These are phyloP conservation scores for Penaeus vannamei DNA, from an alignment of 1,140 invertebrate species.

Conservation along the genomic window DNA sequence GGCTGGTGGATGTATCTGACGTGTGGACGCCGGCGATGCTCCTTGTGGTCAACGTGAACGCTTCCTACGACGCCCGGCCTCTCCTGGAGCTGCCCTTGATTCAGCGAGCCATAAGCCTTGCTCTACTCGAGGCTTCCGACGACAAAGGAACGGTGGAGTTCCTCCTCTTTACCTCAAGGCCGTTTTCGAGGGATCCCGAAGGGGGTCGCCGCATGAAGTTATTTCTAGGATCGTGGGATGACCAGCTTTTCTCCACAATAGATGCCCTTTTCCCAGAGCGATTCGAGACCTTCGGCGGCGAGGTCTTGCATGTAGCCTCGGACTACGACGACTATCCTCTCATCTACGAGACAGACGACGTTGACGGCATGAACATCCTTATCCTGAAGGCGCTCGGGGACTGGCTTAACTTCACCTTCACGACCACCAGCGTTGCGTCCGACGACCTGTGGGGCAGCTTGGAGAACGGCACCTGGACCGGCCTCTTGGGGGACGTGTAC, in stretches of 20 bases:
- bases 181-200: background rate
- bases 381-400: conserved; percentile 46
- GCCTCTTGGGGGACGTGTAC: conserved; percentile 34
- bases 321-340: conserved; percentile 63
- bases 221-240: background rate
- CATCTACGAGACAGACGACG: conserved; percentile 22
- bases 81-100: conserved; percentile 3
- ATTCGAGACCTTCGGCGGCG: conserved; percentile 36
- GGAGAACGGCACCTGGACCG: conserved; percentile 48
- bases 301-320: conserved; percentile 46
- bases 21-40: background rate
- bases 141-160: background rate
- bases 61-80: background rate
- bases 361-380: conserved; percentile 46
- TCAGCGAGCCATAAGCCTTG: background rate
- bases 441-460: conserved; percentile 40
- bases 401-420: conserved; percentile 41
- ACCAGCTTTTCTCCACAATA: background rate
- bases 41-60: conserved; percentile 25
- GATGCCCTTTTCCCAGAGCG: conserved; percentile 29
- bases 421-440: conserved; percentile 11
- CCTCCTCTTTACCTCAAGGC: conserved; percentile 19
- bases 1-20: background rate
- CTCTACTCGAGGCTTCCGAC: conserved; percentile 4
- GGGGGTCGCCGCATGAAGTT: background rate